Evolutionary conservation across 37 sponge, comb jelly and placozoan species (phyloP).

Genomic region (Hexactinellida sp.): DNA sequence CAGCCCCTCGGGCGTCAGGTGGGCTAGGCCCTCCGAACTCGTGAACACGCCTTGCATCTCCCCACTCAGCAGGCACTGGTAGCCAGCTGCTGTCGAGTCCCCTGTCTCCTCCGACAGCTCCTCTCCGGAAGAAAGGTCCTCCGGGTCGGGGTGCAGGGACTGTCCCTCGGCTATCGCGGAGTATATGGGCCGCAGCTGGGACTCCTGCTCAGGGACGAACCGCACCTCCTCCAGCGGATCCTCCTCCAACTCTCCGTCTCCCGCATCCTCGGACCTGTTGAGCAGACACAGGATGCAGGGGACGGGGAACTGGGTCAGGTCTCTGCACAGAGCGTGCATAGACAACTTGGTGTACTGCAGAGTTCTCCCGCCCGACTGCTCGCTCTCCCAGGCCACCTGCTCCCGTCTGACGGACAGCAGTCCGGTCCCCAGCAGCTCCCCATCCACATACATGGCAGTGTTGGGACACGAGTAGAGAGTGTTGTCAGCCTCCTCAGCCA

Average conservation of each 20-base stretch:
- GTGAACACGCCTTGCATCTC: background rate
- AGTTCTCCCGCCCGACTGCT: background rate
- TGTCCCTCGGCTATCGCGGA: background rate
- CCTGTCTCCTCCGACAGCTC: background rate
- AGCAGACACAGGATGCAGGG: background rate
- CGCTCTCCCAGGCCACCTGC: background rate
- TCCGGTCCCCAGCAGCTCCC: background rate
- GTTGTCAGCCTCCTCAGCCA: background rate
- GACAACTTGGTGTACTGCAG: background rate
- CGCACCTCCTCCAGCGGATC: background rate
- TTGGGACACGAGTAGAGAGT: background rate
- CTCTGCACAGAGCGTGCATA: background rate
- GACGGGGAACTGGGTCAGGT: background rate
- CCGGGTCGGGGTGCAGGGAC: background rate
- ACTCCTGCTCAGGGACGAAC: background rate
- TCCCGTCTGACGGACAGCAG: background rate
- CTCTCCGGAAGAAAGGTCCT: background rate
- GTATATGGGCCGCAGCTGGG: background rate
- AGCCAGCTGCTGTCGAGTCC: background rate
- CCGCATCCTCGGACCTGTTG: background rate
- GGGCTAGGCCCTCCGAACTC: background rate
- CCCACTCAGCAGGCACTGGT: background rate
- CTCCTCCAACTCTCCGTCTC: background rate
- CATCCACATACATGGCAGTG: background rate
- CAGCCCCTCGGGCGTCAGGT: background rate